Conservation (phyloP, 2,888 invertebrate species). For the Mesorhabditis spiculigera region DNA sequence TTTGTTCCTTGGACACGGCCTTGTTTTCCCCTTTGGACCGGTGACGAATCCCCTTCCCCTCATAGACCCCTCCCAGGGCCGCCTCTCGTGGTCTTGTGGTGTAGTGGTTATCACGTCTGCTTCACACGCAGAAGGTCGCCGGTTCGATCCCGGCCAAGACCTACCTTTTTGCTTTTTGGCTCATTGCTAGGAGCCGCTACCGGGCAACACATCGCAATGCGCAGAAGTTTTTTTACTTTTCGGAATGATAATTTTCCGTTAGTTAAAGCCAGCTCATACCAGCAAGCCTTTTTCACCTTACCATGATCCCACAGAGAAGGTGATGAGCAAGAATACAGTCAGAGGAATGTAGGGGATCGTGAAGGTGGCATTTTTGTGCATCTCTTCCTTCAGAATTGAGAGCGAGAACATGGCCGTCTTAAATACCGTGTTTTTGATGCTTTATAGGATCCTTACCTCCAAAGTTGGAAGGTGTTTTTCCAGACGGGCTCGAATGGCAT, state of each 20-base stretch:
- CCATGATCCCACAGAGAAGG: constrained; percentile 55
- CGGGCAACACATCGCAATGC: background rate
- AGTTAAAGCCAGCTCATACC: background rate
- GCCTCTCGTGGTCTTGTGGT: constrained; percentile 27
- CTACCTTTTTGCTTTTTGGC: constrained; percentile 11
- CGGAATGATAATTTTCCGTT: too few species aligned
- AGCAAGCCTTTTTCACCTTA: constrained; percentile 17
- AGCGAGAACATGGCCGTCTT: constrained; percentile 43
- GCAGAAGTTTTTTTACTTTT: background rate
- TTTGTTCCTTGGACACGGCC: too few species aligned
- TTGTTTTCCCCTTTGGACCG: too few species aligned
- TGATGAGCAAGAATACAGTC: constrained; percentile 50
- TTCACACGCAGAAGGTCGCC: constrained; percentile 52
- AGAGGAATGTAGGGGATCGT: constrained; percentile 56
- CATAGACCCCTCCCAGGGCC: too few species aligned
- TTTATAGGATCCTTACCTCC: too few species aligned
- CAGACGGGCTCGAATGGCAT: background rate
- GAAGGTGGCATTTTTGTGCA: constrained; percentile 57
- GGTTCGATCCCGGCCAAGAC: constrained; percentile 46
- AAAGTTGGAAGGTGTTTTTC: background rate
- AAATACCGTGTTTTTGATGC: constrained; percentile 6
- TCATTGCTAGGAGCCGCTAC: background rate
- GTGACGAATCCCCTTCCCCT: too few species aligned
- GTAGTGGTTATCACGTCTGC: constrained; percentile 54
- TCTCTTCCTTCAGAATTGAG: constrained; percentile 54